Evolutionary conservation across 2,113 vertebrate species (phyloP), one percentile per base, ranked within the genome.

Genomic region (Donacobius atricapilla): DNA sequence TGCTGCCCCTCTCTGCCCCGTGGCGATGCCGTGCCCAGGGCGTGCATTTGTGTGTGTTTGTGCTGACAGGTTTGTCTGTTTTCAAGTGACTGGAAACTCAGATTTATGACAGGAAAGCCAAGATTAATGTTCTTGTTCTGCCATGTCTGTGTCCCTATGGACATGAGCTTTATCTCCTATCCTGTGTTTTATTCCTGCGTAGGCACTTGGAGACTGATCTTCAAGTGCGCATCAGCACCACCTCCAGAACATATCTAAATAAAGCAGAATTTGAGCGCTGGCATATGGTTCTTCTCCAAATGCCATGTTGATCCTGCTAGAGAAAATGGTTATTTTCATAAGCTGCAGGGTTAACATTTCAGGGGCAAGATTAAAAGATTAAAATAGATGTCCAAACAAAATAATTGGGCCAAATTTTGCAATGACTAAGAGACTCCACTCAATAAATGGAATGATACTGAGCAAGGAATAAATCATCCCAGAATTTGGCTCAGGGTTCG

Each of bases 201-300:
- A 39, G 60, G 77, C 69, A 42, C 53, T 60, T 35, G 40, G 60
- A 76, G 88, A 9, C 18, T 39, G 51, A 50, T 90, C 33, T 75
- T 45, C 10, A 93, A 80, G 70, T 70, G 85, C 84, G 2, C 90
- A 89, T 83, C 87, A 90, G 63, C 63, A 87, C 89, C 71, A 73
- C 93, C 90, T 75, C 90, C 93, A 83, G 92, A 95, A 87, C n/a
- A 22, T 9, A 20, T 4, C 92, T 91, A 92, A 92, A 93, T 85
- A 93, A 90, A 81, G 87, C 71, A 40, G 35, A 58, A 86, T 58
- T 33, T 0, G 11, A 65, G 47, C 75, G 79, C 71, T 54, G 76
- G 90, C 90, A 56, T 83, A 66, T 35, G 85, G 71, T 71, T 53
- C 23, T 76, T 89, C 94, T 86, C 92, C 90, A 94, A 95, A 83